phyloP scores from a whole-genome alignment of 2,888 invertebrate genomes.

The Aleiodes alternator region DNA sequence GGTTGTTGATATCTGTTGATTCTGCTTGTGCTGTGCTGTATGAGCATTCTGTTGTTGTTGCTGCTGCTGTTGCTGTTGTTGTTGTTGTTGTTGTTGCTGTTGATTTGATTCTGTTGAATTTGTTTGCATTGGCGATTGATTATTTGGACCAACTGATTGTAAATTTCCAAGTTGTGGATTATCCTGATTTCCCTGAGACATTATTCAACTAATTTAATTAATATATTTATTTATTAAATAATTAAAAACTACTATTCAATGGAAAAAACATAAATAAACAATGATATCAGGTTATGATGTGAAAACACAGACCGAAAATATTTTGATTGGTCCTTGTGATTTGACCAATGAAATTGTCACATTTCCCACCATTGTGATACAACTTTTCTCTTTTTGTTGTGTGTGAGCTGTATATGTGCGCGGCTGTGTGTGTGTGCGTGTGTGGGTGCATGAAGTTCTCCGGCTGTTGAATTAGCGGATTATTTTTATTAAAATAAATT shows the following conservation, averaged over 20 bases:
- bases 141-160: constrained; percentile 68
- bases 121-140: constrained; percentile 63
- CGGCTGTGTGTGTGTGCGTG: too few species aligned
- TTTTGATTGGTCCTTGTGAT: constrained; percentile 5
- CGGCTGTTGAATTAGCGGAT: constrained; percentile 11
- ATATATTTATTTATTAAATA: background rate
- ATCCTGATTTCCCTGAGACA: constrained; percentile 61
- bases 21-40: constrained; percentile 20
- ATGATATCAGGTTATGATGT: constrained; percentile 7
- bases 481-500: constrained; percentile 6
- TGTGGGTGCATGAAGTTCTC: background rate
- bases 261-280: constrained; percentile 11
- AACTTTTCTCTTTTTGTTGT: background rate
- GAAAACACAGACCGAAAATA: background rate
- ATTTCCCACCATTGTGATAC: background rate
- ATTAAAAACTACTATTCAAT: background rate
- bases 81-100: constrained; percentile 33
- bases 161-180: constrained; percentile 65
- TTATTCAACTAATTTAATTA: constrained; percentile 44
- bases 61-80: constrained; percentile 14
- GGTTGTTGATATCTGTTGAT: constrained; percentile 31
- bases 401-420: too few species aligned
- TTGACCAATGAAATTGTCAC: background rate
- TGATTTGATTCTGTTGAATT: constrained; percentile 49
- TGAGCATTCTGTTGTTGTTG: constrained; percentile 31